Percentiles rank a stretch among this genome's conserved stretches.
Conservation (phyloP, 2,888 invertebrate genomes). For the Heteropelma amictum region DNA sequence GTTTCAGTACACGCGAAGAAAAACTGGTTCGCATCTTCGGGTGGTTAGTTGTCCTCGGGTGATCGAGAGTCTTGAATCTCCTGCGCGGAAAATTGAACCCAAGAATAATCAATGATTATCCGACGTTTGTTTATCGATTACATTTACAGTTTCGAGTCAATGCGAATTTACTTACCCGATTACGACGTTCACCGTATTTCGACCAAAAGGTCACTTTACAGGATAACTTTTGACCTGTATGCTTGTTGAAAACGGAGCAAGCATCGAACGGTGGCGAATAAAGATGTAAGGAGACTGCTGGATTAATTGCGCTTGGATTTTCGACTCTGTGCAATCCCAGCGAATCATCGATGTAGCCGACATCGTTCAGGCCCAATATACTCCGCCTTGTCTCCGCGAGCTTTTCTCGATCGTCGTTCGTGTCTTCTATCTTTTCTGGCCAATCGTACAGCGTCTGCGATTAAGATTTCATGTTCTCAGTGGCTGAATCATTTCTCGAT, state of each 20-base stretch:
- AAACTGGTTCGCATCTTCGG: neutral
- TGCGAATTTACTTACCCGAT: constrained; percentile 79
- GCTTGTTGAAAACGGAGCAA: constrained; percentile 94
- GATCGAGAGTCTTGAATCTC: constrained; percentile 74
- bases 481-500: neutral
- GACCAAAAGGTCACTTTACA: constrained; percentile 95
- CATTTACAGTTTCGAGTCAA: neutral
- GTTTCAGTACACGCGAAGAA: too few species aligned
- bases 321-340: constrained; percentile 97
- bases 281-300: constrained; percentile 94
- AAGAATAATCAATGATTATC: neutral
- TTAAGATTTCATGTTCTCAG: neutral
- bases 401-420: constrained; percentile 77
- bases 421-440: constrained; percentile 79
- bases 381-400: constrained; percentile 85
- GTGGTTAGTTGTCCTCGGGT: constrained; percentile 73
- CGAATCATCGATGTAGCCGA: constrained; percentile 97
- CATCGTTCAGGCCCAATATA: constrained; percentile 85
- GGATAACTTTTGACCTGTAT: constrained; percentile 87
- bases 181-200: constrained; percentile 89
- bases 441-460: constrained; percentile 84
- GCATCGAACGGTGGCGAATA: constrained; percentile 95
- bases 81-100: constrained; percentile 57
- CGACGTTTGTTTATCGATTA: neutral
- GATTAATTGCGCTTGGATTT: constrained; percentile 93